Evolutionary conservation across 2,113 vertebrate species (phyloP), one percentile per base, ranked within the genome.

Genomic region (Pungitius pungitius): DNA sequence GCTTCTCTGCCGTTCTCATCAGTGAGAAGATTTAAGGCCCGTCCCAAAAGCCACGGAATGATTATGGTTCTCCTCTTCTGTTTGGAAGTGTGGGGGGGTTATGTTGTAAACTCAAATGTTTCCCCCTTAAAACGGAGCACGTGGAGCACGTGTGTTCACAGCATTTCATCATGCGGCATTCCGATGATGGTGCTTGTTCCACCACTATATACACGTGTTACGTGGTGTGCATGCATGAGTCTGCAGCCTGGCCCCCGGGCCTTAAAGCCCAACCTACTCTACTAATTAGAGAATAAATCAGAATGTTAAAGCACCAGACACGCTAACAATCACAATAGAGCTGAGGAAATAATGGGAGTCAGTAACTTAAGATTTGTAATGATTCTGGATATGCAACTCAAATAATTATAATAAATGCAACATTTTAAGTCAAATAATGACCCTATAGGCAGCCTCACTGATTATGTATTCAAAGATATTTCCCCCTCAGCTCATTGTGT

Each of bases 261-360:
- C 37, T 30, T 81, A 69, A 73, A 82, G 74, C 57, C 52, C 1
- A 8, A 69, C 47, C 67, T 72, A 73, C 56, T 61, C 47, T 55
- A 64, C 70, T 87, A 86, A 89, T 89, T 85, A 78, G 74, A 78
- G 68, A 78, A 75, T 75, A 62, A 65, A 75, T 69, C 43, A 64
- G 52, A 69, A 61, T 60, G 35, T 20, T 22, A 52, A 52, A 24
- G 49, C 45, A 49, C 18, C 18, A 49, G 45, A n/a, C 8, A 9
- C 3, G 8, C 45, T 49, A 3, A 22, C 47, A n/a, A 22, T 51
- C 47, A 11, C 4, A 0, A 51, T n/a, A 20, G 47, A 14, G 9
- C 8, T 14, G n/a, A 52, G 49, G 22, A 24, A 2, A 52, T 13
- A 13, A 52, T 4, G 49, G 49, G 11, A 52, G n/a, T 52, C 49